Base-by-base conservation (phyloP, 2,797 vertebrate species). In the Syngnathus rostellatus region DNA sequence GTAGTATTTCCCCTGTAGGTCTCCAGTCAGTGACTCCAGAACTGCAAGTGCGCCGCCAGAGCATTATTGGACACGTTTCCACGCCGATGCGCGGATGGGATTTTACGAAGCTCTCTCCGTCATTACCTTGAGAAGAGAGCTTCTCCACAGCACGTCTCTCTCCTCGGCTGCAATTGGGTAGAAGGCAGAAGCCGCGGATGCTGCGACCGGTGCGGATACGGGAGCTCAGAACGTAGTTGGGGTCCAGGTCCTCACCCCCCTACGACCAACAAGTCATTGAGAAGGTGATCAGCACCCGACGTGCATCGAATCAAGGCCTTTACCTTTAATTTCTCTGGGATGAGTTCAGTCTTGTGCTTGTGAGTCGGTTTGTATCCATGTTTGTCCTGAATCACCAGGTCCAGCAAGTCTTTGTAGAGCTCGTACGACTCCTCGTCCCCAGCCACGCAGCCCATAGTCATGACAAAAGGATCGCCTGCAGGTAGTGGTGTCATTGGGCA, bases 301-400 rank as follows among this genome's bases (percentile, higher is more conserved):
- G 61, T 23, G 3, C n/a, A 39, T 23, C 5, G 6, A 2, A 0
- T 0, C 7, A 31, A 37, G 11, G 0, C 25, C 46, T 23, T 8
- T 25, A 97, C 95, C 94, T 96, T 97, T 75, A 93, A 93, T 45
- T 92, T 81, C 17, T 97, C 94, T 89, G 96, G 89, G 72, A 97
- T 94, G 0, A 97, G 89, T 71, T 97, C 94, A 0, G 95, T 97
- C 60, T 90, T 90, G 59, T 97, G 95, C 94, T 95, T 96, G 48
- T 83, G 88, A 37, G 69, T 84, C 51, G 94, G 93, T 59, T 97
- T 93, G 0, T 95, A 97, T 73, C 94, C 95, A 79, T 97, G 95
- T 77, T 94, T 91, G 0, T 80, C 83, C 80, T 94, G 94, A 82
- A 96, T 97, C 77, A 97, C 93, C n/a, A 92, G 93, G 66, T 96